phyloP scores from a whole-genome alignment of 2,113 vertebrate genomes.

The Tachysurus vachellii region DNA sequence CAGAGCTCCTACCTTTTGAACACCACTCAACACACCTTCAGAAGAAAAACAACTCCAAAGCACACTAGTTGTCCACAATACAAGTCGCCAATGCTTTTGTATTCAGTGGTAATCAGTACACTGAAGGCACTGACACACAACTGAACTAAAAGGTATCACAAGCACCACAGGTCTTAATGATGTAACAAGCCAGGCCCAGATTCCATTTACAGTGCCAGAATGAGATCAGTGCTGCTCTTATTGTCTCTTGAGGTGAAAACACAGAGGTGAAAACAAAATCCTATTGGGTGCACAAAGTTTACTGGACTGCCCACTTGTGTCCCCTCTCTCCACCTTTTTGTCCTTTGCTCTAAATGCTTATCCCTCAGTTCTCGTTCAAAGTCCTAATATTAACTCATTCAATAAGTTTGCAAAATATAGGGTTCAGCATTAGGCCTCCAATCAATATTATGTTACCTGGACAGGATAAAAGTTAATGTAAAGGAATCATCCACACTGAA shows the following conservation, averaged over 20 bases:
- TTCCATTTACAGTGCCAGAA: slow-evolving; percentile 48
- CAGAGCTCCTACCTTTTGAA: slow-evolving; percentile 46
- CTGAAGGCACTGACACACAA: background rate
- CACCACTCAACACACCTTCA: slow-evolving; percentile 29
- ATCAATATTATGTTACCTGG: background rate
- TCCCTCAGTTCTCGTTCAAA: slow-evolving; percentile 42
- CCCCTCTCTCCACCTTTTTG: slow-evolving; percentile 66
- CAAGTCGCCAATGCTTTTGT: background rate
- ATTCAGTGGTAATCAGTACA: background rate
- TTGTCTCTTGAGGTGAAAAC: slow-evolving; percentile 52
- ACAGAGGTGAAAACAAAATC: slow-evolving; percentile 50
- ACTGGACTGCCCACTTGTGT: slow-evolving; percentile 59
- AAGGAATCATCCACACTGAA: background rate
- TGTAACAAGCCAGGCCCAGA: slow-evolving; percentile 46
- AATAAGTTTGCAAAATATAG: background rate
- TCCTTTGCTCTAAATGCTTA: slow-evolving; percentile 52
- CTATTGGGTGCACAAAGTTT: slow-evolving; percentile 63
- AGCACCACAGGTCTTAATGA: background rate
- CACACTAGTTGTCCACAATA: slow-evolving; percentile 28
- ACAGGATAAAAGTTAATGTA: background rate
- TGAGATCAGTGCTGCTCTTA: slow-evolving; percentile 63
- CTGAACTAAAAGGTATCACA: slow-evolving; percentile 8
- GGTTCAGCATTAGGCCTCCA: slow-evolving; percentile 1
- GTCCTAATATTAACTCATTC: slow-evolving; percentile 27
- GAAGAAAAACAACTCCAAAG: slow-evolving; percentile 24